A percentile compares a stretch with the other conserved stretches of the same genome.
phyloP scores from a whole-genome alignment of 1,140 invertebrate species.

The Cydia pomonella region DNA sequence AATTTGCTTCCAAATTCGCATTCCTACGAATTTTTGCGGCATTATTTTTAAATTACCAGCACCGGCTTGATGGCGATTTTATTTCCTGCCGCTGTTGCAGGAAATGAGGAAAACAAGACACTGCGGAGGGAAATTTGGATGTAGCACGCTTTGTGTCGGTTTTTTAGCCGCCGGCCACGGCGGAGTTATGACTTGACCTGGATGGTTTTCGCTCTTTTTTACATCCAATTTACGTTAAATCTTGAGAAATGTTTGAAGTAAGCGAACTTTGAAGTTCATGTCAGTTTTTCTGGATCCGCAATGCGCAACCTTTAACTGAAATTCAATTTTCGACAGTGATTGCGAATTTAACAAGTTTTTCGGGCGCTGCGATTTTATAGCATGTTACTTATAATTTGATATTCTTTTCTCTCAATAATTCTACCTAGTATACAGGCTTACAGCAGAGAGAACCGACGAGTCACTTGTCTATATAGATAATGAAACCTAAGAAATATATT shows the following conservation, averaged over 20 bases:
- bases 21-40: slow-evolving; percentile 67
- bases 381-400: background rate
- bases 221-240: background rate
- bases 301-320: slow-evolving; percentile 33
- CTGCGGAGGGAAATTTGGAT: slow-evolving; percentile 55
- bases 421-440: too few species aligned
- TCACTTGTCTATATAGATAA: too few species aligned
- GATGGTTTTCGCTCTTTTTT: slow-evolving; percentile 33
- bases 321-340: slow-evolving; percentile 29
- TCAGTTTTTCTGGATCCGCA: background rate
- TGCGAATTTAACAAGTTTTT: background rate
- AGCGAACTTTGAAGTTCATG: background rate
- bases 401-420: too few species aligned
- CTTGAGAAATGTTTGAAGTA: background rate
- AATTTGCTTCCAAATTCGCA: slow-evolving; percentile 62
- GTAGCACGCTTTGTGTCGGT: slow-evolving; percentile 40
- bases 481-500: too few species aligned
- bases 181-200: slow-evolving; percentile 13
- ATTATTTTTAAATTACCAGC: slow-evolving; percentile 75
- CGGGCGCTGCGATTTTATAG: background rate
- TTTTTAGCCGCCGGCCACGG: slow-evolving; percentile 35
- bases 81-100: slow-evolving; percentile 66
- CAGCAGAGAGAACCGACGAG: too few species aligned
- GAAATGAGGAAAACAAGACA: slow-evolving; percentile 60
- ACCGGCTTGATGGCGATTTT: slow-evolving; percentile 71